Base-by-base conservation (phyloP, 2,888 invertebrate species). In the Amphipoea oculea region DNA sequence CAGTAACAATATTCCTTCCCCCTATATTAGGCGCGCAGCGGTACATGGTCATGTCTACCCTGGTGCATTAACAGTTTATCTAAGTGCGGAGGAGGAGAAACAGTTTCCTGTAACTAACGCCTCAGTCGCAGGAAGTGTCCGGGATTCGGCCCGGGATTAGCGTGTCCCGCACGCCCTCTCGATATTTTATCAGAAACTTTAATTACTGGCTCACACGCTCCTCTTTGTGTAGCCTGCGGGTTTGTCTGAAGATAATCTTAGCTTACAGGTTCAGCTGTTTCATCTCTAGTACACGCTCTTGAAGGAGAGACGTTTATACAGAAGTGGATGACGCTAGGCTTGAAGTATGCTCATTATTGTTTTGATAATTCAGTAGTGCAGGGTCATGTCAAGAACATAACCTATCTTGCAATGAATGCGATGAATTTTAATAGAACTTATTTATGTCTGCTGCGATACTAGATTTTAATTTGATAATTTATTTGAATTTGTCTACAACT, bases 111-210 rank as follows among this genome's bases (percentile, higher is more conserved):
- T 57, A 17, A 23, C 1, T 54, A n/a, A 17, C 36, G 36, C 42
- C 51, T 36, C n/a, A 42, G 40, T n/a, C n/a, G 36, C 51, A 17
- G 65, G 14, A 60, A 66, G 65, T n/a, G 70, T 14, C 66, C 29
- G n/a, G 45, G 83, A 80, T 78, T 63, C 78, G 60, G 70, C 11
- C 66, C 29, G n/a, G 45, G 83, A 80, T 78, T 63, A 79, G 60
- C 76, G 68, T 67, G 72, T 73, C 66, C 66, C 62, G 42, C 69
- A 66, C 83, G 78, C 73, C 76, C 76, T 71, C 79, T 71, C 57
- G 62, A 71, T 79, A 75, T 84, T 74, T 77, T 76, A 84, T 75
- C 51, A 74, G 63, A 77, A 84, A 79, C 79, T 85, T 84, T 81
- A 81, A 84, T 84, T 84, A 79, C 70, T 57, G 12, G 40, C 54